These are phyloP conservation scores for Cylas formicarius DNA, from an alignment of 1,140 invertebrate genomes.

Conservation along the genomic window DNA sequence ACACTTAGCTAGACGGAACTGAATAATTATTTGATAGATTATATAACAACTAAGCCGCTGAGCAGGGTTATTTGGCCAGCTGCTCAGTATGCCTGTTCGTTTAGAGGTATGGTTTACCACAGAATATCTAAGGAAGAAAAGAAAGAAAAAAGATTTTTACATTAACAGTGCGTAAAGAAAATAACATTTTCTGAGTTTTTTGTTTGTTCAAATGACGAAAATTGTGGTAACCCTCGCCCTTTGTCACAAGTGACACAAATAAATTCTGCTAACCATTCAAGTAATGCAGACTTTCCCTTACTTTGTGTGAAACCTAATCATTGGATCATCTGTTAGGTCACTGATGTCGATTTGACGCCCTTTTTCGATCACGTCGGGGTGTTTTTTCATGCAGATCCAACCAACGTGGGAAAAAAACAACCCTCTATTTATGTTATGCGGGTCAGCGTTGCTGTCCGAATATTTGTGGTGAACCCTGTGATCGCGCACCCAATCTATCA, in stretches of 20 bases:
- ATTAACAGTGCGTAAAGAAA: background rate
- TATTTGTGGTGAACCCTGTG: conserved; percentile 88
- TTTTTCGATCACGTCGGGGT: conserved; percentile 56
- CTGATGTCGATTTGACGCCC: conserved; percentile 54
- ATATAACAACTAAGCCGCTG: too few relatives aligned
- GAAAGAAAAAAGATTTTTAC: background rate
- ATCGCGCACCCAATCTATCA: conserved; percentile 72
- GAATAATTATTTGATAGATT: too few relatives aligned
- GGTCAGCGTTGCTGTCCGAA: conserved; percentile 47
- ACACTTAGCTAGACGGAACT: too few relatives aligned
- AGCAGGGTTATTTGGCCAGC: too few relatives aligned
- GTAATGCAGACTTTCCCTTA: conserved; percentile 25
- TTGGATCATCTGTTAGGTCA: conserved; percentile 55
- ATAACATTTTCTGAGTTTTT: background rate
- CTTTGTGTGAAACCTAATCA: conserved; percentile 57
- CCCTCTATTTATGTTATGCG: conserved; percentile 76
- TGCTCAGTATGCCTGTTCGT: too few relatives aligned
- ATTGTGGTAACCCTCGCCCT: conserved; percentile 65
- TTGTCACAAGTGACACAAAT: conserved; percentile 48
- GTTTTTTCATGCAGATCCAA: conserved; percentile 61
- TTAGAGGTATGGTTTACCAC: too few relatives aligned
- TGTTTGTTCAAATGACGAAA: conserved; percentile 55
- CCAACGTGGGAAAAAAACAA: conserved; percentile 64
- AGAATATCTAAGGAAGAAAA: too few relatives aligned
- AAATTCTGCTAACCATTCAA: conserved; percentile 46